Base-by-base conservation (phyloP, 1,140 invertebrate species). In the Brachionus rubens region DNA sequence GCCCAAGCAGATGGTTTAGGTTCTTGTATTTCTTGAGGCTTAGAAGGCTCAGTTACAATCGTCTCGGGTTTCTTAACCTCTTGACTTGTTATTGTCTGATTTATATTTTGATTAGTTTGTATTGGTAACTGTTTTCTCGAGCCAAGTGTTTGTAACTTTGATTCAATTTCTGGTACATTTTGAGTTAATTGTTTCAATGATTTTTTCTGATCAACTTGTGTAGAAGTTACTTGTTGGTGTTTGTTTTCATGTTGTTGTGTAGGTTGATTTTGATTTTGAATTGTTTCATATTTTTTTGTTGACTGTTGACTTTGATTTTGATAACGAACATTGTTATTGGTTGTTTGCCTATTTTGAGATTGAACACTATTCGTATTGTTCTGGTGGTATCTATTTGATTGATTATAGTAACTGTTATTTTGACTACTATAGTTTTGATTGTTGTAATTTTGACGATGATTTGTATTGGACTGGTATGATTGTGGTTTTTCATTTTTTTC, bases 131-230 rank as follows among this genome's bases (percentile, higher is more conserved):
- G 28, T 65, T 41, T 65, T 65, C 21, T 65, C 2, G 16, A 24
- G 36, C 68, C 46, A 10, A 72, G 46, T 2, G 68, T 30, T 24
- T 72, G 68, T 26, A 72, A 19, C 50, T 54, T 72, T 4, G 68
- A 72, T 19, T 72, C 68, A 26, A 72, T 54, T 72, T 72, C 68
- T 19, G 68, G 68, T 28, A 72, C 50, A 41, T 50, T 72, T 12
- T 72, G 68, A 30, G 26, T 72, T 19, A 72, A 40, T 72, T 72
- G 68, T 54, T 72, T 72, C 4, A 72, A 19, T 14, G 68, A 50
- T 54, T 48, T 48, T 54, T 54, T 48, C 14, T 24, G 50, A n/a
- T 72, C 33, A 2, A 9, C n/a, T 68, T 43, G 40, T 9, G 3
- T 5, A 9, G 12, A n/a, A 41, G 9, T 40, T 28, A 14, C 46